Evolutionary conservation across 2,888 invertebrate genomes (phyloP).

Genomic region (Metopia argyrocephala): DNA sequence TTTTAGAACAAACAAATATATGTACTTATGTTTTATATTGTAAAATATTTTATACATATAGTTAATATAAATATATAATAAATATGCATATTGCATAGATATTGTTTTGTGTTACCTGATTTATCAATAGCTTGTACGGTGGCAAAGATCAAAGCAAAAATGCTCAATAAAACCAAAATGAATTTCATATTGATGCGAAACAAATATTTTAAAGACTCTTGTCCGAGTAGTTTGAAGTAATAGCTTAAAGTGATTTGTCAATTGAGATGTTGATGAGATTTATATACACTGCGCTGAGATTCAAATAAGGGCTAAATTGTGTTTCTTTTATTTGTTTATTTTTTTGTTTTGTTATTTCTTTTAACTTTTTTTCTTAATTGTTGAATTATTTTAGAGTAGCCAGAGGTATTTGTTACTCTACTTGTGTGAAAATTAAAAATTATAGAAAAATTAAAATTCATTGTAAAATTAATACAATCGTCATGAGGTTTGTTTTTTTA

Average conservation of each 20-base stretch:
- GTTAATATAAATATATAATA: neutral
- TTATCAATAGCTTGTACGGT: constrained; percentile 64
- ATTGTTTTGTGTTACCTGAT: constrained; percentile 56
- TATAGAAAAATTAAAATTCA: too few species aligned
- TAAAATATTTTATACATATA: neutral
- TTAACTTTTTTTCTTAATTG: too few species aligned
- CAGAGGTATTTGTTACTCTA: too few species aligned
- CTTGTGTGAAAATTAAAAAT: too few species aligned
- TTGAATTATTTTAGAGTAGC: neutral
- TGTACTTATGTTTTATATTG: neutral
- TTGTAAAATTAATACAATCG: too few species aligned
- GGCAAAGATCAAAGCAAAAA: constrained; percentile 62
- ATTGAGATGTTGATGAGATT: constrained; percentile 15
- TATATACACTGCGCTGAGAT: constrained; percentile 43
- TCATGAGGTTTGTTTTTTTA: too few species aligned
- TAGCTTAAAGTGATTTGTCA: constrained; percentile 38
- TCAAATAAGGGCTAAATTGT: constrained; percentile 17
- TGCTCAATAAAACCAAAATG: constrained; percentile 61
- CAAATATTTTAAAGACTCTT: constrained; percentile 6
- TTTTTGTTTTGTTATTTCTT: constrained; percentile 5
- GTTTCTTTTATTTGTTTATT: neutral
- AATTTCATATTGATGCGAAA: constrained; percentile 49
- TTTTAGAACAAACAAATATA: neutral
- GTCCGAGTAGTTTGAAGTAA: constrained; percentile 34
- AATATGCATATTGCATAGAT: neutral